Evolutionary conservation across 1,140 invertebrate genomes (phyloP).

Genomic region (Rhizoglyphus robini): DNA sequence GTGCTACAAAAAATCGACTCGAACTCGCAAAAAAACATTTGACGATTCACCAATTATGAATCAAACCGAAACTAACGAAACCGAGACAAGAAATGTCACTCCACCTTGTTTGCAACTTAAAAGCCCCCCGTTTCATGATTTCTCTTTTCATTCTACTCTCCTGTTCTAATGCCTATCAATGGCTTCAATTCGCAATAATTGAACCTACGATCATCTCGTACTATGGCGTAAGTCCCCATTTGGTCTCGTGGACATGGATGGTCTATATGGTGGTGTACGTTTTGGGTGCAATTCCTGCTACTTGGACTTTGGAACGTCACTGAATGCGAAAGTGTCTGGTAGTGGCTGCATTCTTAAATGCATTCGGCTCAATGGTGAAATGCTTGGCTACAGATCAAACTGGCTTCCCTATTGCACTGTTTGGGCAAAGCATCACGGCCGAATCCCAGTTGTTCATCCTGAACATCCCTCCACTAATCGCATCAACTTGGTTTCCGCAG

Average conservation of each 20-base stretch:
- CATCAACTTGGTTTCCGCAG: slow-evolving; percentile 92
- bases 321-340: slow-evolving; percentile 70
- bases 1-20: too few relatives aligned
- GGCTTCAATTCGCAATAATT: slow-evolving; percentile 40
- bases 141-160: slow-evolving; percentile 67
- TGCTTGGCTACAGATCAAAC: slow-evolving; percentile 55
- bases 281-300: slow-evolving; percentile 86
- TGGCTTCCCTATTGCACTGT: slow-evolving; percentile 68
- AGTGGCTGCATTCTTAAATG: slow-evolving; percentile 71
- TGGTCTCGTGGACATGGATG: slow-evolving; percentile 89
- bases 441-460: slow-evolving; percentile 75
- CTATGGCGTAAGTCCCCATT: slow-evolving; percentile 48
- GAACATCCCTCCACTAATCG: slow-evolving; percentile 68
- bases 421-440: slow-evolving; percentile 76
- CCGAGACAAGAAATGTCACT: too few relatives aligned
- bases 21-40: too few relatives aligned
- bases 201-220: slow-evolving; percentile 32
- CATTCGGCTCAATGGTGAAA: slow-evolving; percentile 84
- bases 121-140: too few relatives aligned
- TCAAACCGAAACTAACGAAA: too few relatives aligned
- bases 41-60: too few relatives aligned
- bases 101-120: too few relatives aligned
- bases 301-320: slow-evolving; percentile 77
- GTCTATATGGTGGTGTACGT: slow-evolving; percentile 95
- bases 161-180: slow-evolving; percentile 62